Evolutionary conservation across 2,888 invertebrate genomes (phyloP), one percentile per base, ranked within the genome.

Genomic region (Branchellion lobata): DNA sequence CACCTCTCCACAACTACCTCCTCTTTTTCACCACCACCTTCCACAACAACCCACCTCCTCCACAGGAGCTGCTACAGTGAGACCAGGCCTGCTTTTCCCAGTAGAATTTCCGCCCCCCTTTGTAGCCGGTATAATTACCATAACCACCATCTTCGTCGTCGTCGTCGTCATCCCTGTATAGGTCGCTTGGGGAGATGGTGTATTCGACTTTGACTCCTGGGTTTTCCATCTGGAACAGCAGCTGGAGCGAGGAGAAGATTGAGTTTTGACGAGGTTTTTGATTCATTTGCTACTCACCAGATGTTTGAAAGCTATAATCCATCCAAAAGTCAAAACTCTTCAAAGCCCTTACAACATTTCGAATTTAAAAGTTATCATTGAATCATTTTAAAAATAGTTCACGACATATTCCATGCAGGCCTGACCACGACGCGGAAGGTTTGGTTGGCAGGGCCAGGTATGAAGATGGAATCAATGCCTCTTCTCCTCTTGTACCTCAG

Each of bases 121-220:
- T 82, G 69, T 85, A 84, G 51, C 88, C 88, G 14, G 89, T 89
- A 24, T 57, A 5, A 24, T 24, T n/a, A 57, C 21, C 61, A 24
- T 57, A 5, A 57, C 21, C 24, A 57, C 21, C n/a, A 5, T 57
- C 61, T 18, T 24, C 61, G 21, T 57, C n/a, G 5, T 57, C 61
- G 3, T 57, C 24, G 3, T 57, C 61, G 3, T 57, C 24, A 18
- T 57, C 24, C n/a, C 24, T n/a, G 61, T 57, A 57, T 5, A 24
- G 5, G n/a, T 57, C 24, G n/a, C 24, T 57, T 57, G 61, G 61
- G n/a, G 91, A 91, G 82, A 93, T 91, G 0, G 93, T 94, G 89
- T 94, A 95, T 87, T 94, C 93, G 88, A 93, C 94, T 90, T 90
- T 90, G 51, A 95, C 91, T 74, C 94, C 94, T 0, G 93, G 92